A percentile compares a stretch with the other conserved stretches of the same genome.
phyloP scores from a whole-genome alignment of 53 echinoderm and acorn worm genomes.

The Temnopleurus reevesii region DNA sequence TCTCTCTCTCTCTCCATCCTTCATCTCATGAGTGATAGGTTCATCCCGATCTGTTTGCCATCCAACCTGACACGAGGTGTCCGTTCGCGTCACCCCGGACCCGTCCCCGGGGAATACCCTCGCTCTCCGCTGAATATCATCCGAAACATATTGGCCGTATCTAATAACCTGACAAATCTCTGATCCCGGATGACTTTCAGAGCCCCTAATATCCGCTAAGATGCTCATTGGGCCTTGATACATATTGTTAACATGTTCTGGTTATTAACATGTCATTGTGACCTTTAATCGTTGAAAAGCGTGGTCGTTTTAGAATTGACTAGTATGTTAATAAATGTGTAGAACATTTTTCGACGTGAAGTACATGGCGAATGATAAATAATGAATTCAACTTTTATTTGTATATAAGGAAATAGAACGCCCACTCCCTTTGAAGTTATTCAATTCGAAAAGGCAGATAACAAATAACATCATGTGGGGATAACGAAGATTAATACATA shows the following conservation, averaged over 20 bases:
- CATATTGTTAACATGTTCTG: neutral
- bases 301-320: too few species aligned
- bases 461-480: too few species aligned
- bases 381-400: too few species aligned
- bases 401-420: too few species aligned
- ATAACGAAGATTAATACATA: too few species aligned
- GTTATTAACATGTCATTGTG: constrained; percentile 13
- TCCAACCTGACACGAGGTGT: constrained; percentile 16
- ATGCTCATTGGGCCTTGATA: neutral
- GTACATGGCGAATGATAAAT: too few species aligned
- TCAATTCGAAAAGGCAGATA: too few species aligned
- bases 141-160: constrained; percentile 30
- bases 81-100: constrained; percentile 2
- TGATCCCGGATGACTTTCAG: neutral
- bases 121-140: constrained; percentile 26
- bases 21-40: neutral
- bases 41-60: constrained; percentile 1
- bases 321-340: too few species aligned
- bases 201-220: neutral
- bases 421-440: too few species aligned
- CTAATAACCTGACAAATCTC: constrained; percentile 15
- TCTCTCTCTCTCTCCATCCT: neutral
- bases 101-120: neutral
- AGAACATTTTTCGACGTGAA: too few species aligned
- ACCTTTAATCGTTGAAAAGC: neutral